Evolutionary conservation across 2,797 vertebrate species (phyloP), one percentile per base, ranked within the genome.

Genomic region (Nannoperca obscura): DNA sequence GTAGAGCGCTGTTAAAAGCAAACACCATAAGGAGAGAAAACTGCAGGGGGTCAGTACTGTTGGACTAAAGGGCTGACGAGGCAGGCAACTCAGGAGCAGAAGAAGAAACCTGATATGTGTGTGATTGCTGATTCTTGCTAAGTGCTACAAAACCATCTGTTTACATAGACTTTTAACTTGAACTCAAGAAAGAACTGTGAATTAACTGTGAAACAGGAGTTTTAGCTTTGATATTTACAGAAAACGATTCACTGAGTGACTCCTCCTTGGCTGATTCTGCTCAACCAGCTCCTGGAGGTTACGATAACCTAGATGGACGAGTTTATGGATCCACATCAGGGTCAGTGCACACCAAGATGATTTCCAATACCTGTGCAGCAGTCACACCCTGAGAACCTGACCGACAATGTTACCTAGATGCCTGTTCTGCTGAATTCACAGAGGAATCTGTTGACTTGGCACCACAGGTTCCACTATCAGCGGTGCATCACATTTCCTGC

Each of bases 401-500:
- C 59, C 19, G 34, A 63, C 70, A 42, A 46, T 12, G 54, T 63
- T 76, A 71, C 54, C 68, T 61, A 62, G 61, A 54, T 83, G 77
- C 74, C 74, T 38, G 68, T 67, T 76, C 20, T 86, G 81, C 76
- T 80, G 67, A 68, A 44, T 54, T 69, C 71, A 71, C 63, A 38
- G 52, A 60, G 50, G 80, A 84, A 89, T 86, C 66, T 86, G 87
- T 92, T 86, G 88, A 91, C 88, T 81, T 74, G 65, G 86, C 86
- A 83, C 60, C 60, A 73, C 74, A 59, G 68, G 78, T 71, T 55
- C 53, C 70, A 80, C 77, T 73, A 85, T 87, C 82, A 82, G 85
- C 42, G 36, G 54, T 58, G 75, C 85, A 84, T 85, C 88, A 89
- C 62, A 86, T 87, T 83, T 86, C 87, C 77, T 86, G 71, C 71